Evolutionary conservation across 2,113 vertebrate genomes (phyloP).

Genomic region (Opisthocomus hoazin): DNA sequence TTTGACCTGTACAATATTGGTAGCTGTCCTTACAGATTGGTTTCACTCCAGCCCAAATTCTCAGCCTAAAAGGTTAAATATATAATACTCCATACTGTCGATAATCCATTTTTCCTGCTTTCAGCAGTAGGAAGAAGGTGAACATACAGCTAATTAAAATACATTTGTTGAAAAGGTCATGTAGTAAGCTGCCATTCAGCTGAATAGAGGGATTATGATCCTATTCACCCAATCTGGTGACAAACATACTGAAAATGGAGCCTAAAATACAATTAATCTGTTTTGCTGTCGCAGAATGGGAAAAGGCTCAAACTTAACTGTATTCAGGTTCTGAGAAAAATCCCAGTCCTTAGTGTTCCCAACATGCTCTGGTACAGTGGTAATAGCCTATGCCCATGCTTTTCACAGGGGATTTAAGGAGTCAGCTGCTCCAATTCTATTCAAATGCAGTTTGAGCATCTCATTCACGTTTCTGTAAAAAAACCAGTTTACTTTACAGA

Average conservation of each 20-base stretch:
- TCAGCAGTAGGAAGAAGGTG: conserved; percentile 57
- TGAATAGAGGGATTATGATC: conserved; percentile 70
- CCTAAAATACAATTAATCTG: conserved; percentile 38
- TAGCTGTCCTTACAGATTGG: conserved; percentile 47
- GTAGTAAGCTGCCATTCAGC: conserved; percentile 59
- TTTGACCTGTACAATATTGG: conserved; percentile 48
- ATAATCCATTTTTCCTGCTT: conserved; percentile 55
- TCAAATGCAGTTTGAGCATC: background rate
- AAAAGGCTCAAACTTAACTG: background rate
- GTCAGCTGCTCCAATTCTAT: conserved; percentile 1
- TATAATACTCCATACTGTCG: conserved; percentile 32
- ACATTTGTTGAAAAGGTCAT: conserved; percentile 71
- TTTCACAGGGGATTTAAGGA: conserved; percentile 15
- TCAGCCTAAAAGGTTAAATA: conserved; percentile 64
- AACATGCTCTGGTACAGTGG: background rate
- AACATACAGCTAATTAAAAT: conserved; percentile 64
- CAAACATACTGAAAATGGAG: conserved; percentile 39
- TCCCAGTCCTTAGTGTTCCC: background rate
- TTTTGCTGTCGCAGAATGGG: conserved; percentile 17
- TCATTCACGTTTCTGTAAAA: background rate
- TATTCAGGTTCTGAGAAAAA: conserved; percentile 4
- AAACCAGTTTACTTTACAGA: background rate
- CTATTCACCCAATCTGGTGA: conserved; percentile 54
- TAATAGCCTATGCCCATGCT: background rate
- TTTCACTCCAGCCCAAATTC: conserved; percentile 48